Evolutionary conservation across 2,797 vertebrate species (phyloP).

Genomic region (Bovichtus diacanthus): DNA sequence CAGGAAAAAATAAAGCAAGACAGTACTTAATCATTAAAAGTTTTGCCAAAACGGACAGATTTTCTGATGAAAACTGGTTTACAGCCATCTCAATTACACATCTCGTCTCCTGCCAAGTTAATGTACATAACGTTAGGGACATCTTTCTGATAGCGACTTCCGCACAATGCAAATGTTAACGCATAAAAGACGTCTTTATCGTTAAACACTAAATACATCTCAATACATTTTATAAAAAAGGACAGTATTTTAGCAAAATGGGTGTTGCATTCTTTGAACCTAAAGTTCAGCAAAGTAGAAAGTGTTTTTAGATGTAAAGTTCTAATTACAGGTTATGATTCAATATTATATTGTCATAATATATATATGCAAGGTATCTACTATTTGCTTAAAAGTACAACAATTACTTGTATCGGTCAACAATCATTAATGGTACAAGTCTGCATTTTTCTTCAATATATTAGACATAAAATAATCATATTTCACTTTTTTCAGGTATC

Average conservation of each 20-base stretch:
- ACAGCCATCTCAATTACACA: not conserved
- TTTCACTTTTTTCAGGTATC: not conserved
- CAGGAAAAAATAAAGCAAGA: conserved; percentile 2
- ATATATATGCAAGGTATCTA: not conserved
- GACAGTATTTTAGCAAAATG: not conserved
- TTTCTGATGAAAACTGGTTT: conserved; percentile 10
- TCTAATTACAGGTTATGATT: not conserved
- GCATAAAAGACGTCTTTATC: not conserved
- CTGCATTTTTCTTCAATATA: not conserved
- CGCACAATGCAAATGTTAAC: not conserved
- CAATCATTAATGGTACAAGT: not conserved
- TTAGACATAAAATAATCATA: not conserved
- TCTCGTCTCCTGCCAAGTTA: conserved; percentile 3
- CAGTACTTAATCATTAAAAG: not conserved
- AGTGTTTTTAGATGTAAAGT: not conserved
- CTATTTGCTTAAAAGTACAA: not conserved
- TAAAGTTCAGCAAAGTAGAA: not conserved
- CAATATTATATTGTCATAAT: too few relatives aligned
- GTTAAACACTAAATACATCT: not conserved
- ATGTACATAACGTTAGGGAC: not conserved
- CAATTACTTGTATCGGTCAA: not conserved
- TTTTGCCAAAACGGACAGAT: conserved; percentile 27
- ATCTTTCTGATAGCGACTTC: not conserved
- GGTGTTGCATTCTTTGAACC: too few relatives aligned
- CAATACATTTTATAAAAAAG: not conserved